A percentile compares a stretch with the other conserved stretches of the same genome.
Conservation (phyloP, 2,888 invertebrate species). For the Hemithea aestivaria region DNA sequence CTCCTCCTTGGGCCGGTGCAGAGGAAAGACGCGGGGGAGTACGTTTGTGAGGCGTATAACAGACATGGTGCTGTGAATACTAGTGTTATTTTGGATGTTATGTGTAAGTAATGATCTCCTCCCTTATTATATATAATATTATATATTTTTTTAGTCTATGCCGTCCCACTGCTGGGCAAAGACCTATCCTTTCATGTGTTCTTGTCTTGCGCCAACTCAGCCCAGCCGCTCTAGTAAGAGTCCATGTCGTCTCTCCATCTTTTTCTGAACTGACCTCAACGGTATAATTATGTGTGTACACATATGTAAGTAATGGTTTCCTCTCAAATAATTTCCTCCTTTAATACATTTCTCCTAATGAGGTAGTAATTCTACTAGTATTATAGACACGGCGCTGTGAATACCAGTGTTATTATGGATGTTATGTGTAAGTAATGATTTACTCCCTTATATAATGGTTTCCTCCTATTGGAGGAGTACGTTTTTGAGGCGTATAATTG, state of each 20-base stretch:
- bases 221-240: too few species aligned
- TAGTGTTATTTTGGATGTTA: slow-evolving; percentile 86
- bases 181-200: too few species aligned
- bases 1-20: slow-evolving; percentile 81
- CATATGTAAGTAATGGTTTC: too few species aligned
- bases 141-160: too few species aligned
- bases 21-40: slow-evolving; percentile 86
- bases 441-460: too few species aligned
- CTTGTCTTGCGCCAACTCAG: too few species aligned
- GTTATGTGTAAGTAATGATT: slow-evolving; percentile 94
- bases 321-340: slow-evolving; percentile 59
- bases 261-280: too few species aligned
- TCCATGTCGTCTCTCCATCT: too few species aligned
- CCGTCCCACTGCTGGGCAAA: too few species aligned
- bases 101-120: too few species aligned
- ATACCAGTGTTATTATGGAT: slow-evolving; percentile 84
- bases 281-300: too few species aligned
- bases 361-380: slow-evolving; percentile 88
- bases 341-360: slow-evolving; percentile 73
- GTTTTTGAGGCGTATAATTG: slow-evolving; percentile 88
- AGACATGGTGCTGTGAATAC: slow-evolving; percentile 87
- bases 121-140: too few species aligned
- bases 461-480: slow-evolving; percentile 84
- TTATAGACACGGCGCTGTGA: slow-evolving; percentile 88
- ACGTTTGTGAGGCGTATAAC: slow-evolving; percentile 88